phyloP scores from a whole-genome alignment of 2,797 vertebrate genomes.

The Perodicticus potto region DNA sequence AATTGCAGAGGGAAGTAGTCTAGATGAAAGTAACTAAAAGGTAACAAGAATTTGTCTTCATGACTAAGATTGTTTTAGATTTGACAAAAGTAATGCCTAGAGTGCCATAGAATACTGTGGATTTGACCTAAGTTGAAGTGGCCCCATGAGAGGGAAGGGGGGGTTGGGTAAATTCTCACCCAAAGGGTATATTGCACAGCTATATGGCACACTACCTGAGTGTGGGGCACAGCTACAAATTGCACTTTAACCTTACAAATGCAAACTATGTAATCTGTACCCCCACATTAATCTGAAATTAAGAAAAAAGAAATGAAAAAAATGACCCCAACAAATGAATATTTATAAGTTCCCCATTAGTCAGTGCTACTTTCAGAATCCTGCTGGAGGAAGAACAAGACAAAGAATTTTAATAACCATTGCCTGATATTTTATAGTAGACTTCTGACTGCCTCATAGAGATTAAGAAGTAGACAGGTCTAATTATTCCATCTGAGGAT shows the following conservation, averaged over 20 bases:
- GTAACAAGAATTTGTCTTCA: background rate
- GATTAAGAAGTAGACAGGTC: background rate
- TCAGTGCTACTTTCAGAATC: background rate
- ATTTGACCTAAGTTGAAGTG: background rate
- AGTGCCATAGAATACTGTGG: background rate
- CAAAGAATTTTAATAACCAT: background rate
- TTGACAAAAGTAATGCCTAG: background rate
- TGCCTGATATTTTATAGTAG: slow-evolving; percentile 3
- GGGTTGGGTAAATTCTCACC: too few relatives aligned
- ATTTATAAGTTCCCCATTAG: background rate
- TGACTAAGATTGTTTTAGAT: background rate
- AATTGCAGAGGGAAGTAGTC: background rate
- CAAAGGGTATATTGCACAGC: too few relatives aligned
- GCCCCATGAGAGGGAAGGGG: too few relatives aligned
- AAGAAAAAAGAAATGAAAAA: too few relatives aligned
- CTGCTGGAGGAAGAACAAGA: background rate
- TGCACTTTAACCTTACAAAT: too few relatives aligned
- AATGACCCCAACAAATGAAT: background rate
- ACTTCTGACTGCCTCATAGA: background rate
- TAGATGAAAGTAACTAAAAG: background rate
- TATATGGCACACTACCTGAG: too few relatives aligned
- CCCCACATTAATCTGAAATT: too few relatives aligned
- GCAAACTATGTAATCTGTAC: too few relatives aligned
- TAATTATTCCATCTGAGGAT: background rate
- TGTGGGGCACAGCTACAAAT: too few relatives aligned